Evolutionary conservation across 2,797 vertebrate genomes (phyloP), one percentile per base, ranked within the genome.

Genomic region (Tachyglossus aculeatus): DNA sequence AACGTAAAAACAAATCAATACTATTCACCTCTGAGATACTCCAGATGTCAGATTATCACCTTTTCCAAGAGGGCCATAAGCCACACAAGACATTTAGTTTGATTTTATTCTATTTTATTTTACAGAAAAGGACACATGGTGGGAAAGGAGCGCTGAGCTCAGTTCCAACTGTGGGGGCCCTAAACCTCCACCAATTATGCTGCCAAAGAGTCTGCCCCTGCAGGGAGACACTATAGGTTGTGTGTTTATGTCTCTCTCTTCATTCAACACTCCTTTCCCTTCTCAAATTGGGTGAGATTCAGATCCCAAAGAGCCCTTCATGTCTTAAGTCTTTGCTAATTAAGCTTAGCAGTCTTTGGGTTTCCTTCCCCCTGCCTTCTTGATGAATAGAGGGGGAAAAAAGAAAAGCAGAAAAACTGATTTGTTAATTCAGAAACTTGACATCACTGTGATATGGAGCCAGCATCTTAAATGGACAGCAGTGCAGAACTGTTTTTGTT

Each of bases 351-450:
- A n/a, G n/a, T n/a, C n/a, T n/a, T 27, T 58, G 39, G 51, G 43
- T n/a, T 13, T 45, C 33, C 34, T 62, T 13, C 5, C 7, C 31
- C 48, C 25, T 57, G 16, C 8, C 3, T 67, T 67, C 37, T 31
- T 14, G 53, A 22, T 48, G 13, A 41, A 2, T 54, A n/a, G 47
- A 37, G 24, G 41, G 68, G 58, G 57, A n/a, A 39, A 47, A 60
- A 52, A 11, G 3, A 33, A 61, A 37, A 22, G 29, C 19, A 19
- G 18, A n/a, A 27, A 65, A 36, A 4, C 5, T 16, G 11, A 18
- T 27, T 48, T 16, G 7, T 41, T 73, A 68, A 62, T 52, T 68
- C 13, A 38, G 21, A 68, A 68, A 71, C 13, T 74, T 24, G 31
- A 4, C 5, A 4, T 41, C 1, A 56, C 6, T 37, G 5, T 7